phyloP scores from a whole-genome alignment of 2,113 vertebrate genomes.

The Grus americana region DNA sequence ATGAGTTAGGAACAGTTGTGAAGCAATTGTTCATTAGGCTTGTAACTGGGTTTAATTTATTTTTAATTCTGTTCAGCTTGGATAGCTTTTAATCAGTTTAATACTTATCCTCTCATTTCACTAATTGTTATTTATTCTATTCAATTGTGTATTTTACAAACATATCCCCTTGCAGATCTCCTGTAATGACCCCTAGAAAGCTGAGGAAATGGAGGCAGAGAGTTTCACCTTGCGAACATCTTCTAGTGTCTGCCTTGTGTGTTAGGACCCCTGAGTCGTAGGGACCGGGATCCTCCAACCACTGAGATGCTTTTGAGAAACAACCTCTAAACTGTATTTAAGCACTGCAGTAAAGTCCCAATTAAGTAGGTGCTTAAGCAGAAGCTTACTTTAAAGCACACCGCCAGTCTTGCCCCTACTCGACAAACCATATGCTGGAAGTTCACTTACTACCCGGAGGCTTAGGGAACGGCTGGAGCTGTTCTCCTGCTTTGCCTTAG shows the following conservation, averaged over 20 bases:
- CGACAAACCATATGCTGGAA: neutral
- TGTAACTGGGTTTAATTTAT: neutral
- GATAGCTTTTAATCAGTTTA: conserved; percentile 7
- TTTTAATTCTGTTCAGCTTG: conserved; percentile 9
- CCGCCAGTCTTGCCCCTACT: neutral
- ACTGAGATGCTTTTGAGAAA: neutral
- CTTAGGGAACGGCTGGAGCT: neutral
- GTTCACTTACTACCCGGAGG: neutral
- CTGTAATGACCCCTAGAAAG: neutral
- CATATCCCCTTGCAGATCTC: neutral
- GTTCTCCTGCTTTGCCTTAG: neutral
- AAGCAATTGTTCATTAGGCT: neutral
- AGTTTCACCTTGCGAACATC: neutral
- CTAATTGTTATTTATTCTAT: neutral
- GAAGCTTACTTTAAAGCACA: neutral
- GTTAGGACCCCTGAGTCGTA: neutral
- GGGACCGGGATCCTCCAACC: neutral
- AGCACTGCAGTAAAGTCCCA: neutral
- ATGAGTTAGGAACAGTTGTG: neutral
- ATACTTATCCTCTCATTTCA: neutral
- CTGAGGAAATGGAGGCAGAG: neutral
- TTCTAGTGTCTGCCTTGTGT: neutral
- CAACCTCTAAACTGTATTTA: neutral
- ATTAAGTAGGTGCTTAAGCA: neutral
- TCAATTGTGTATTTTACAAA: neutral